Evolutionary conservation across 1,140 invertebrate genomes (phyloP).

Genomic region (Leptestheria dahalacensis): DNA sequence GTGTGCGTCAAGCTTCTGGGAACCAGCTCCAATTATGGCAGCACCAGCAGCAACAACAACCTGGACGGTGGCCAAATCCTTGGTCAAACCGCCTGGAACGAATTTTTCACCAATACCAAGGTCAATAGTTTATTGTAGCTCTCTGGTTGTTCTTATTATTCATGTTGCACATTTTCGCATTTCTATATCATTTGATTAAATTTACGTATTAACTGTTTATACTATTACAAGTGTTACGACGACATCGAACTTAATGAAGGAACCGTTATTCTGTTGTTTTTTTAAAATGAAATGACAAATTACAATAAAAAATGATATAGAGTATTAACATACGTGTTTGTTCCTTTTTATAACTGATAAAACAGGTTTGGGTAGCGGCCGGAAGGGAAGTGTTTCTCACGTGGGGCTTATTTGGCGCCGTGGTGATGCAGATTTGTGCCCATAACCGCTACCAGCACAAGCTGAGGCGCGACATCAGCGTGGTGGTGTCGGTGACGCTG

Average conservation of each 20-base stretch:
- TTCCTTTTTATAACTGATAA: conserved; percentile 21
- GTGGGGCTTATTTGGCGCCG: conserved; percentile 73
- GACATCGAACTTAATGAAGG: too few species aligned
- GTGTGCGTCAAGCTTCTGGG: conserved; percentile 57
- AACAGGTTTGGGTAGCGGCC: conserved; percentile 69
- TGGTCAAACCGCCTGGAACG: conserved; percentile 56
- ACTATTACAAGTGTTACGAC: too few species aligned
- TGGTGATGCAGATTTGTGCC: conserved; percentile 56
- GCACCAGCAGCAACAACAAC: too few species aligned
- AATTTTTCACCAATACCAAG: conserved; percentile 66
- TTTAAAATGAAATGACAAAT: too few species aligned
- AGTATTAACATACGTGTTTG: not conserved
- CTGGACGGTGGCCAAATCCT: conserved; percentile 59
- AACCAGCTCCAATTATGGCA: too few species aligned
- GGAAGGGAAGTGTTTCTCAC: conserved; percentile 74
- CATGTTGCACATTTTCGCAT: too few species aligned
- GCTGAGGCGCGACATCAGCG: conserved; percentile 58
- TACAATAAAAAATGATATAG: conserved; percentile 8
- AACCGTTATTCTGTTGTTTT: not conserved
- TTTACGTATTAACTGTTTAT: too few species aligned
- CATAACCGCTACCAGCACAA: conserved; percentile 44
- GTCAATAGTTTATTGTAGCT: conserved; percentile 29
- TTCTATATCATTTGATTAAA: too few species aligned
- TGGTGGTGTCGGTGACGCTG: conserved; percentile 62
- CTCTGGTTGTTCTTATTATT: not conserved